Evolutionary conservation across 2,113 vertebrate species (phyloP).

Genomic region (Sylvilagus bachmani): DNA sequence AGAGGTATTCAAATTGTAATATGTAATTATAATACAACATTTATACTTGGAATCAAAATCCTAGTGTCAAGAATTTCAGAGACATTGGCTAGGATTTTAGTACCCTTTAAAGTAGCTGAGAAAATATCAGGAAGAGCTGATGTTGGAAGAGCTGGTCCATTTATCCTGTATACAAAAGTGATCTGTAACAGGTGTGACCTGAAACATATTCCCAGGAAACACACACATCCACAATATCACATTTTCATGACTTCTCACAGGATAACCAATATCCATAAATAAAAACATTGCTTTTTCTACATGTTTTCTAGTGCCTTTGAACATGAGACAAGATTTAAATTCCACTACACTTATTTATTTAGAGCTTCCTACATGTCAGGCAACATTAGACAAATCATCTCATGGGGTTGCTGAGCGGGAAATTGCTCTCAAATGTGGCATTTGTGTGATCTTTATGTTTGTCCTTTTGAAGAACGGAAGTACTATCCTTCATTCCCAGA

Average conservation of each 20-base stretch:
- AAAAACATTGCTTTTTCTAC: not conserved
- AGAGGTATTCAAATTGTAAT: not conserved
- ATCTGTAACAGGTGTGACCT: not conserved
- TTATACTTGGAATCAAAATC: not conserved
- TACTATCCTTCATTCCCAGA: not conserved
- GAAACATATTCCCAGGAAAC: not conserved
- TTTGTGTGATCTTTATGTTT: not conserved
- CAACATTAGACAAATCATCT: not conserved
- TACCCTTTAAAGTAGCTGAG: not conserved
- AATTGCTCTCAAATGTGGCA: not conserved
- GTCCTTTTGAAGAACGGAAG: not conserved
- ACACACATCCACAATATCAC: not conserved
- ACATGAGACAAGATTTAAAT: not conserved
- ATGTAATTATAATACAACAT: not conserved
- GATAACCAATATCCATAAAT: not conserved
- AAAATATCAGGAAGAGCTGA: no score
- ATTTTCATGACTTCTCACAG: not conserved
- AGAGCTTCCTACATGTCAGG: not conserved
- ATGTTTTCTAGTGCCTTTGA: not conserved
- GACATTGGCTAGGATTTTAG: not conserved
- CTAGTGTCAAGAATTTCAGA: not conserved
- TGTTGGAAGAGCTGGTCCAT: no score
- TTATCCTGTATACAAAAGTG: not conserved
- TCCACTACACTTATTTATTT: not conserved
- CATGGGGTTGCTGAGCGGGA: accelerated